Evolutionary conservation across 2,113 vertebrate genomes (phyloP), one percentile per base, ranked within the genome.

Genomic region (Sitta europaea): DNA sequence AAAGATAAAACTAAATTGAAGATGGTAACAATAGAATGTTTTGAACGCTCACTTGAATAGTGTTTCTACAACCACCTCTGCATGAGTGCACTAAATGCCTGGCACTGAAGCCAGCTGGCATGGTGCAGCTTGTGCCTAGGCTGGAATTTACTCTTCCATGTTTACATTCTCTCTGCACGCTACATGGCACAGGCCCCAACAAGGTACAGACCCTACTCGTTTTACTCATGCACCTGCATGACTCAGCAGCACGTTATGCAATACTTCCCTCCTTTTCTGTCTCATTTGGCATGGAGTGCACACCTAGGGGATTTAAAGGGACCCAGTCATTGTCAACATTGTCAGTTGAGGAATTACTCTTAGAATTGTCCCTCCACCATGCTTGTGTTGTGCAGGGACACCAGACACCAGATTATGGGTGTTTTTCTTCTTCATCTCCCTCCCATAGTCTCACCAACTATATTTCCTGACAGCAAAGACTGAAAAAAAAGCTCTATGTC

Each of bases 121-220:
- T 2, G 24, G 38, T 29, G 36, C 9, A 66, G 14, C 23, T 92
- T 71, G 36, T 72, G n/a, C 21, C 55, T 20, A 21, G 35, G 18
- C 8, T 62, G 55, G 16, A 90, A 33, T 45, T 23, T 40, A 1
- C 40, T 59, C 38, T 42, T 12, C 36, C 12, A 0, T 10, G 5
- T 4, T 43, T 12, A 5, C 28, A 31, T 40, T 22, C 19, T 42
- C 23, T 17, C 13, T 65, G 54, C 45, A 73, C 11, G 3, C 24
- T 68, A 29, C 0, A 0, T 19, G 67, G 47, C 40, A 76, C 47
- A 25, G 31, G 51, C n/a, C 62, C n/a, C 42, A 43, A 7, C 45
- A 65, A 0, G 1, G 36, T 23, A n/a, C 0, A 0, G 78, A 70
- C 45, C 51, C 38, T 54, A 1, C 3, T 2, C 12, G 11, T 55